Base-by-base conservation (phyloP, 2,888 invertebrate species). In the Subacronicta megacephala region DNA sequence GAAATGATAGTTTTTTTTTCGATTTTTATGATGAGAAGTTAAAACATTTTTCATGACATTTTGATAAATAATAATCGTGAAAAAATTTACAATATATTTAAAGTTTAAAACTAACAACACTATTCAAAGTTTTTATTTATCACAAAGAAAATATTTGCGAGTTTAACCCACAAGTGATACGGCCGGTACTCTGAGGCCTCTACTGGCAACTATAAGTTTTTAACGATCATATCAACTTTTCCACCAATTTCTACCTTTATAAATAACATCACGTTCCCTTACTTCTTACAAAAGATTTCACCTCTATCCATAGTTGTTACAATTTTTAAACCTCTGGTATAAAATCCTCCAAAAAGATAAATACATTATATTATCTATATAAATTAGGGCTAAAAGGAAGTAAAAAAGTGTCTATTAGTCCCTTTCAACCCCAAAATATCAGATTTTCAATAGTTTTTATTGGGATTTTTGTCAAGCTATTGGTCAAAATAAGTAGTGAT, bases 61-160 rank as follows among this genome's bases (percentile, higher is more conserved):
- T n/a, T 18, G 35, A 63, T 62, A 62, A 74, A 66, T 68, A 56
- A 75, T 66, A 58, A 68, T 61, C 51, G 55, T 64, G 67, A 68
- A 76, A 65, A 55, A 72, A 64, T 47, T n/a, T 52, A 62, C 54
- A 47, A 64, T 68, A 67, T 58, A 58, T 59, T 67, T 57, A 56
- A 60, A 57, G 60, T 70, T 57, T 60, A 56, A 55, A 67, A 63
- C 61, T 77, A 75, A 68, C 55, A 69, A 69, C 66, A 67, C 62
- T 73, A 76, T 18, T 53, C 69, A 77, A 70, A 52, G 70, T 63
- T 77, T 49, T 78, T n/a, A n/a, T n/a, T 80, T 90, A 90, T 90
- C 89, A 90, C 90, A 89, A 84, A 82, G 75, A 77, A 82, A 81
- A 70, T 77, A 68, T 58, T 66, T 71, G 76, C 78, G 82, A 89